Evolutionary conservation across 2,888 invertebrate species (phyloP), one percentile per base, ranked within the genome.

Genomic region (Ophion obscuratus): DNA sequence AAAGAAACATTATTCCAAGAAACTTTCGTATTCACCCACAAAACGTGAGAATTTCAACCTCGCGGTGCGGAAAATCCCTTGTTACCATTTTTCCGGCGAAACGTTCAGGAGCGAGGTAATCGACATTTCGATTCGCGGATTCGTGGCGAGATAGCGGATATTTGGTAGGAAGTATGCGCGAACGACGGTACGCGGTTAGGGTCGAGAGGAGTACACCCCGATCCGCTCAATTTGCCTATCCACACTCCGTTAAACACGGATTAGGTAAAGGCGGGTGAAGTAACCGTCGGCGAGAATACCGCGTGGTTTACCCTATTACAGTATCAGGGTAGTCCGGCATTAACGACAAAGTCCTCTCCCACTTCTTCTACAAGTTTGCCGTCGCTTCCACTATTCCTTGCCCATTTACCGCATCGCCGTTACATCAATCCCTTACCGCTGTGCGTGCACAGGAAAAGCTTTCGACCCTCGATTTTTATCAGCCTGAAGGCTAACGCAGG

Each of bases 201-300:
- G 77, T 70, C 17, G 61, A 36, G 44, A 40, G 47, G 64, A 5
- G 67, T 40, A 71, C 59, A 47, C 64, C 17, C 64, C 64, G 79
- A 82, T 57, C 74, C 81, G 86, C 81, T 87, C 83, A 81, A 87
- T 87, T 87, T 83, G 74, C 71, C 86, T 81, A 83, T 87, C 87
- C 85, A 85, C 87, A 83, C 87, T 87, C 81, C 85, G 86, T 87
- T 86, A 85, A 83, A 83, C 80, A 85, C 68, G 83, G 86, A 87
- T 87, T 86, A 85, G 70, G 86, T 80, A 81, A 83, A 82, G 82
- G 71, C 82, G 82, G 76, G 71, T 66, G 85, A 85, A 82, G 85
- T 82, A 85, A 85, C 82, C 82, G 64, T 74, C 77, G 81, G 70
- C 75, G 70, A 78, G 75, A 59, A 78, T 74, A 85, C 79, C 70